Conservation (phyloP, 2,888 invertebrate genomes). For the Hermodice carunculata region DNA sequence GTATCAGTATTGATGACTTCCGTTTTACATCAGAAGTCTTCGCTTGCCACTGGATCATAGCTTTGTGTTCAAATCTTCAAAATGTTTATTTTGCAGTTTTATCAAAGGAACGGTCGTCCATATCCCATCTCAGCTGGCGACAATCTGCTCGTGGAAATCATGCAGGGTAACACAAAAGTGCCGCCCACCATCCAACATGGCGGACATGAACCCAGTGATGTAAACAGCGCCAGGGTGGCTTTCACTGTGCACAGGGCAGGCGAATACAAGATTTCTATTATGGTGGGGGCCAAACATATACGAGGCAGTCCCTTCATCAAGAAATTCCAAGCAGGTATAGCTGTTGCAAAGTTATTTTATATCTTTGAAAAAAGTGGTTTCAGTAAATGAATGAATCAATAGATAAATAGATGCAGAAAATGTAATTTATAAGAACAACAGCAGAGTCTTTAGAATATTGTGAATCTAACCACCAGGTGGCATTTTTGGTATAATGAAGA, state of each 20-base stretch:
- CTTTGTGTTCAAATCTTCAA: too few species aligned
- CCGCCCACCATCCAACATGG: conserved; percentile 90
- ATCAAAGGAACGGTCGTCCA: conserved; percentile 92
- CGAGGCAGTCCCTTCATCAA: conserved; percentile 89
- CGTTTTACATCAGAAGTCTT: too few species aligned
- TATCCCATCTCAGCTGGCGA: conserved; percentile 96
- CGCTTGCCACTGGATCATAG: too few species aligned
- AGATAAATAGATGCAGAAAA: too few species aligned
- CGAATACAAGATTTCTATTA: conserved; percentile 86
- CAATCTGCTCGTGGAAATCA: conserved; percentile 88
- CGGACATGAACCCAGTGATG: conserved; percentile 85
- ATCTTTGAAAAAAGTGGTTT: background rate
- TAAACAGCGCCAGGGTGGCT: conserved; percentile 89
- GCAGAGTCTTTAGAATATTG: too few species aligned
- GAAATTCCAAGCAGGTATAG: conserved; percentile 81
- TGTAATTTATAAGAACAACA: too few species aligned
- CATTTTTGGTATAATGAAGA: too few species aligned
- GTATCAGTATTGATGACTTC: too few species aligned
- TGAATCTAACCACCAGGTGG: too few species aligned
- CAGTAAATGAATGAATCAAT: too few species aligned
- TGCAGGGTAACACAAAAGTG: conserved; percentile 85
- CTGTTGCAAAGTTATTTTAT: background rate
- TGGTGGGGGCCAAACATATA: conserved; percentile 83
- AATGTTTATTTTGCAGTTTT: conserved; percentile 70
- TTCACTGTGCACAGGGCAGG: conserved; percentile 94